These are phyloP conservation scores for Microplitis deprimator DNA, from an alignment of 2,888 invertebrate genomes.

Conservation along the genomic window DNA sequence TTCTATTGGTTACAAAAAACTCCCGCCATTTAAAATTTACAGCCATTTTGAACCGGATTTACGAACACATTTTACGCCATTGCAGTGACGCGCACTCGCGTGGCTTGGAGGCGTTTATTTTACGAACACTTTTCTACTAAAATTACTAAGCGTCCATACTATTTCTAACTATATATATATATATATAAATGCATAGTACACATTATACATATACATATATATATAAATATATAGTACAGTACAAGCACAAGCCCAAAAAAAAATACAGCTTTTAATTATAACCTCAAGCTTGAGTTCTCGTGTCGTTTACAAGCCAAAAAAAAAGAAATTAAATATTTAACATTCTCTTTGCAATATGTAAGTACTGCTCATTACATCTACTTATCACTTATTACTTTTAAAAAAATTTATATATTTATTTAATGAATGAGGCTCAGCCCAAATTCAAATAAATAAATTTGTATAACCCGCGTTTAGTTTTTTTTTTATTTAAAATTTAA, in stretches of 20 bases:
- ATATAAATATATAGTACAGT: not conserved
- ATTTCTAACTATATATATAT: slow-evolving; percentile 38
- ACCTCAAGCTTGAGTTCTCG: slow-evolving; percentile 57
- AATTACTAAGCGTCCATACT: slow-evolving; percentile 52
- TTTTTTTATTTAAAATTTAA: not conserved
- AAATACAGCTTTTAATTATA: slow-evolving; percentile 58
- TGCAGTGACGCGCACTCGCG: slow-evolving; percentile 51
- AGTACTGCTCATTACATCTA: not conserved
- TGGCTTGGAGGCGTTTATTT: slow-evolving; percentile 52
- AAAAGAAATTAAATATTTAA: slow-evolving; percentile 18
- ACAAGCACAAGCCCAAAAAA: slow-evolving; percentile 44
- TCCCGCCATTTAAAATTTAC: not conserved
- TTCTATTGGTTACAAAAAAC: too few relatives aligned
- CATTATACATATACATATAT: not conserved
- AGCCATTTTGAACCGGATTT: not conserved
- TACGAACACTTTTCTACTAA: slow-evolving; percentile 50
- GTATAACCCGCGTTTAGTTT: slow-evolving; percentile 10
- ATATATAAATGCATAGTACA: not conserved
- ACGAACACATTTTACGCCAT: not conserved
- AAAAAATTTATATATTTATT: too few relatives aligned
- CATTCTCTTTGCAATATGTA: not conserved
- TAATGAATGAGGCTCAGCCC: not conserved
- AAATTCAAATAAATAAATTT: not conserved
- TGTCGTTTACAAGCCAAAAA: slow-evolving; percentile 39
- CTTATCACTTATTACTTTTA: not conserved